Conservation (phyloP, 1,140 invertebrate genomes). For the Achroia grisella region DNA sequence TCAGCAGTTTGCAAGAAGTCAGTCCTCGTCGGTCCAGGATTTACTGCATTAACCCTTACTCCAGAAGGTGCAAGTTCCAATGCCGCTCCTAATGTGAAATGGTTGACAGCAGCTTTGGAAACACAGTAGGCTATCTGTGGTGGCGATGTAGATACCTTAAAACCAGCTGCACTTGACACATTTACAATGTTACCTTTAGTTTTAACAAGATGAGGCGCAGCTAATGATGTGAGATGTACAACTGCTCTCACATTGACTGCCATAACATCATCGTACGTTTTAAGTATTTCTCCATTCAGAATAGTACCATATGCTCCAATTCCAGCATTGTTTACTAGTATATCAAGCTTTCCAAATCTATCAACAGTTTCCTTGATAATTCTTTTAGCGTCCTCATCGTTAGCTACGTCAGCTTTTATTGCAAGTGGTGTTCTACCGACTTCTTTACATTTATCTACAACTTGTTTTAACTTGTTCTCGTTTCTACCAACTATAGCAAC, state of each 20-base stretch:
- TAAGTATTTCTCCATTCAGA: conserved; percentile 77
- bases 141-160: conserved; percentile 10
- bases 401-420: conserved; percentile 75
- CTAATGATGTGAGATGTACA: conserved; percentile 80
- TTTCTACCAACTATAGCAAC: conserved; percentile 76
- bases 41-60: conserved; percentile 29
- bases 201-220: conserved; percentile 79
- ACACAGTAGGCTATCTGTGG: conserved; percentile 78
- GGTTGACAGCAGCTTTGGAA: conserved; percentile 88
- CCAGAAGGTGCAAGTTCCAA: conserved; percentile 7
- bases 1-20: conserved; percentile 8
- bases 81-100: conserved; percentile 3
- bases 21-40: conserved; percentile 71
- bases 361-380: conserved; percentile 74
- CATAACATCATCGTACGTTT: conserved; percentile 80
- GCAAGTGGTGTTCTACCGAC: conserved; percentile 57
- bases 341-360: conserved; percentile 75
- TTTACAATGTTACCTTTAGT: conserved; percentile 83
- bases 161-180: conserved; percentile 78
- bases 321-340: conserved; percentile 83
- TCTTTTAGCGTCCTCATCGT: conserved; percentile 74
- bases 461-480: conserved; percentile 76
- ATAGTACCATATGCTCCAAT: conserved; percentile 79
- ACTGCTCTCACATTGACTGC: conserved; percentile 80
- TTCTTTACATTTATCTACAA: conserved; percentile 73